phyloP scores from a whole-genome alignment of 2,113 vertebrate genomes.

The Heliornis fulica region DNA sequence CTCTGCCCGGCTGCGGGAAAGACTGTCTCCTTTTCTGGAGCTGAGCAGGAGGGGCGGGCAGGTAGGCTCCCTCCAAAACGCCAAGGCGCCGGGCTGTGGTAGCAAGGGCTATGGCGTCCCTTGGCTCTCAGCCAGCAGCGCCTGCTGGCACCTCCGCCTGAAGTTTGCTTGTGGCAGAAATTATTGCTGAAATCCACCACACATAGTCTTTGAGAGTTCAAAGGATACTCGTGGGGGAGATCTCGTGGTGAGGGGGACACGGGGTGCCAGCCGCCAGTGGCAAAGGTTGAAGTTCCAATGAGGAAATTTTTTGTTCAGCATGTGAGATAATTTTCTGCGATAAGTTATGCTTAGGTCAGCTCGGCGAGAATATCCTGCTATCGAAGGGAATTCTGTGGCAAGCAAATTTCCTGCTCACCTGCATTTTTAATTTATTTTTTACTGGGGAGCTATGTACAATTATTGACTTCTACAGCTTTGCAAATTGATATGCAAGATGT shows the following conservation, averaged over 20 bases:
- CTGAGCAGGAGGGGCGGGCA: not conserved
- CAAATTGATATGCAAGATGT: not conserved
- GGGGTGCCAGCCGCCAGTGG: not conserved
- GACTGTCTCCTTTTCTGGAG: not conserved
- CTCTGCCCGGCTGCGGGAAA: not conserved
- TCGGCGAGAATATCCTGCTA: not conserved
- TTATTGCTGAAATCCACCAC: not conserved
- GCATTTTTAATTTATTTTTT: not conserved
- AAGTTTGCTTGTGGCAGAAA: not conserved
- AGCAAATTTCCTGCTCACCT: not conserved
- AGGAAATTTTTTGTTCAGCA: not conserved
- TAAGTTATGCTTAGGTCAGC: slow-evolving; percentile 6
- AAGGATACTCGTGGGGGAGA: not conserved
- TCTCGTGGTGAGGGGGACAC: not conserved
- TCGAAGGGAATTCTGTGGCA: not conserved
- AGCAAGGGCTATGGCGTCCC: not conserved
- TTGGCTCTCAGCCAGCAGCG: not conserved
- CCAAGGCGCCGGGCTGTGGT: accelerated
- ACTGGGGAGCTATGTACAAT: not conserved
- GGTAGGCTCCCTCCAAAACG: not conserved
- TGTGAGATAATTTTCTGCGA: not conserved
- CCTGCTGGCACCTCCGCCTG: not conserved
- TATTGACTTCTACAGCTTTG: not conserved
- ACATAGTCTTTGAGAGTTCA: not conserved
- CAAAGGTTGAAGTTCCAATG: slow-evolving; percentile 19